Evolutionary conservation across 2,113 vertebrate genomes (phyloP).

Genomic region (Leptocoma aspasia): DNA sequence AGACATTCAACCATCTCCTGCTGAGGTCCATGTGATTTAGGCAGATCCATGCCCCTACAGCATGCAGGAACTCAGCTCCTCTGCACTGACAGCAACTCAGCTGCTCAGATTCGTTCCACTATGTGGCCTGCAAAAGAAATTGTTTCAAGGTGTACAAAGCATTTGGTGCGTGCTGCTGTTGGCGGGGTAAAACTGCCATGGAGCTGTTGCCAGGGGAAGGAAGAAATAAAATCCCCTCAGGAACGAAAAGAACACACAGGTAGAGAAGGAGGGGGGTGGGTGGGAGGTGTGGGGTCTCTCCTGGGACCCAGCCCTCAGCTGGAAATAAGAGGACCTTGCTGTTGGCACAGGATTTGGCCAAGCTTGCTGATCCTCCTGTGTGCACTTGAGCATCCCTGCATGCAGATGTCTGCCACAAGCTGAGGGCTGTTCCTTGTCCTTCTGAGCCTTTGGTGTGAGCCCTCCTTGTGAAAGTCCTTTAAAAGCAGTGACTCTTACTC

Average conservation of each 20-base stretch:
- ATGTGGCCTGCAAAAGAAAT: constrained; percentile 58
- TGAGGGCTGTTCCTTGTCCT: neutral
- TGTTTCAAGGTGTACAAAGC: constrained; percentile 61
- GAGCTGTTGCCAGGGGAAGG: neutral
- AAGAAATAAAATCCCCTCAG: neutral
- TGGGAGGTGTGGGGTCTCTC: fast-evolving
- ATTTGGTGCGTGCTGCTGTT: constrained; percentile 55
- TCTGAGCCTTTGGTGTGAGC: neutral
- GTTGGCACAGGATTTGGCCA: neutral
- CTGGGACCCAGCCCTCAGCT: neutral
- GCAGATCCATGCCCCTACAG: neutral
- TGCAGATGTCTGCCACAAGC: fast-evolving
- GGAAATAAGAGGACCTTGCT: neutral
- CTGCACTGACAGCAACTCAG: neutral
- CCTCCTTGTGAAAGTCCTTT: neutral
- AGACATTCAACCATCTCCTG: neutral
- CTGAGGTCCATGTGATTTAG: neutral
- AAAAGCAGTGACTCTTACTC: neutral
- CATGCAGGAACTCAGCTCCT: neutral
- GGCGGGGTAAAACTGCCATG: constrained; percentile 71
- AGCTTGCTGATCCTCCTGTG: neutral
- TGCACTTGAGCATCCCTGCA: fast-evolving
- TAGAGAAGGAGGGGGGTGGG: neutral
- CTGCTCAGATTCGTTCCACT: constrained; percentile 40
- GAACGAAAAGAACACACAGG: neutral